Percentiles rank a stretch among this genome's conserved stretches.
Evolutionary conservation across 2,113 vertebrate genomes (phyloP).

Genomic region (Merops nubicus): DNA sequence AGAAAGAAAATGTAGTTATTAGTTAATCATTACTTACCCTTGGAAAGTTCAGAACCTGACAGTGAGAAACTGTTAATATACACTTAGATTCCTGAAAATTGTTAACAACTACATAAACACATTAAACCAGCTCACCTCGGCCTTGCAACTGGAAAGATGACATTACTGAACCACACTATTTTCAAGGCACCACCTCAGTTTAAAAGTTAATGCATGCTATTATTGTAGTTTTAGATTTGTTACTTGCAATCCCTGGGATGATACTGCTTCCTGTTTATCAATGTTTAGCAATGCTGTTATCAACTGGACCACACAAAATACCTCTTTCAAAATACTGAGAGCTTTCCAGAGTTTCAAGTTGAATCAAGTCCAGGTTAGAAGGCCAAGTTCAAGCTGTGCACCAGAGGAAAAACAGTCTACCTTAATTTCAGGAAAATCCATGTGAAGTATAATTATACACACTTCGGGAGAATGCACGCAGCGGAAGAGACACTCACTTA

Average conservation of each 20-base stretch:
- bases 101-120: background rate
- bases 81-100: background rate
- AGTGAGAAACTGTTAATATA: background rate
- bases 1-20: background rate
- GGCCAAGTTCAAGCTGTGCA: background rate
- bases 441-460: background rate
- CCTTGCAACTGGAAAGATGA: background rate
- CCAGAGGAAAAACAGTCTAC: background rate
- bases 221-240: background rate
- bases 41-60: background rate
- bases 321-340: background rate
- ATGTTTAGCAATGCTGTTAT: background rate
- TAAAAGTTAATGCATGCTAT: background rate
- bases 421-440: background rate
- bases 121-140: fast-evolving
- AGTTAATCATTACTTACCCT: background rate
- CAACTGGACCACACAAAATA: background rate
- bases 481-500: fast-evolving
- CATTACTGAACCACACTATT: background rate
- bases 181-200: background rate
- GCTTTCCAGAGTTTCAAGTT: background rate
- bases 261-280: background rate
- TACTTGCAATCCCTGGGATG: background rate
- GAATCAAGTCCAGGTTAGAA: background rate
- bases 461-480: background rate